phyloP scores from a whole-genome alignment of 2,888 invertebrate genomes.

The Seira ritae region DNA sequence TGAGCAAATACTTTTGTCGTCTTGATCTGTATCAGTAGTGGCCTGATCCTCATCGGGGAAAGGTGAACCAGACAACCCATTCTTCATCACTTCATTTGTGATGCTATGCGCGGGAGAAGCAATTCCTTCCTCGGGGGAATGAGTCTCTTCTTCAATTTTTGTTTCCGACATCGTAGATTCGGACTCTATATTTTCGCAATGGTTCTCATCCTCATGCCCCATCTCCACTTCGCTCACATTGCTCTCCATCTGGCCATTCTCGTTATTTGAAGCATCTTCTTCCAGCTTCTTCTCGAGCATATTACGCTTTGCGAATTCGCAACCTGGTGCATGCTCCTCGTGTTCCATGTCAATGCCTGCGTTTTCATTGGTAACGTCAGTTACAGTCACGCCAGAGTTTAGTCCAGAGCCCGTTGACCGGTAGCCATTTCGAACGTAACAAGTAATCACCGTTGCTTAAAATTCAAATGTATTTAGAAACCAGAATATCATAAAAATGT shows the following conservation, averaged over 20 bases:
- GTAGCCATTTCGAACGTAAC: slow-evolving; percentile 74
- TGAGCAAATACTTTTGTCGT: slow-evolving; percentile 70
- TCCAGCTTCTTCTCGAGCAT: slow-evolving; percentile 35
- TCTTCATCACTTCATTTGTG: slow-evolving; percentile 31
- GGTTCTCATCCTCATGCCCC: slow-evolving; percentile 49
- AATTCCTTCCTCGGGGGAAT: neutral
- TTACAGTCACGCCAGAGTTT: slow-evolving; percentile 67
- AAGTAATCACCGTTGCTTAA: slow-evolving; percentile 77
- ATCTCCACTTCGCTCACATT: slow-evolving; percentile 60
- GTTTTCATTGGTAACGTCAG: slow-evolving; percentile 70
- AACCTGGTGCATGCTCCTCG: slow-evolving; percentile 55
- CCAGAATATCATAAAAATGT: neutral
- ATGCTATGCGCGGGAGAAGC: neutral
- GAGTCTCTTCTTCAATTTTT: neutral
- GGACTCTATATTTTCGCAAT: slow-evolving; percentile 37
- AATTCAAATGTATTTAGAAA: neutral
- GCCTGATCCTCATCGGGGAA: slow-evolving; percentile 45
- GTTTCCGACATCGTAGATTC: slow-evolving; percentile 34
- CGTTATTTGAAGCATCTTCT: slow-evolving; percentile 47
- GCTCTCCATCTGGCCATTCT: slow-evolving; percentile 6
- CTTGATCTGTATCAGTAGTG: slow-evolving; percentile 42
- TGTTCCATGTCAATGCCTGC: slow-evolving; percentile 43
- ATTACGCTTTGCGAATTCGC: slow-evolving; percentile 50
- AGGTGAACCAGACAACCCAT: slow-evolving; percentile 40
- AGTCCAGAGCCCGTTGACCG: slow-evolving; percentile 52